Conservation (phyloP, 1,140 invertebrate genomes). For the Drosophila sturtevanti region DNA sequence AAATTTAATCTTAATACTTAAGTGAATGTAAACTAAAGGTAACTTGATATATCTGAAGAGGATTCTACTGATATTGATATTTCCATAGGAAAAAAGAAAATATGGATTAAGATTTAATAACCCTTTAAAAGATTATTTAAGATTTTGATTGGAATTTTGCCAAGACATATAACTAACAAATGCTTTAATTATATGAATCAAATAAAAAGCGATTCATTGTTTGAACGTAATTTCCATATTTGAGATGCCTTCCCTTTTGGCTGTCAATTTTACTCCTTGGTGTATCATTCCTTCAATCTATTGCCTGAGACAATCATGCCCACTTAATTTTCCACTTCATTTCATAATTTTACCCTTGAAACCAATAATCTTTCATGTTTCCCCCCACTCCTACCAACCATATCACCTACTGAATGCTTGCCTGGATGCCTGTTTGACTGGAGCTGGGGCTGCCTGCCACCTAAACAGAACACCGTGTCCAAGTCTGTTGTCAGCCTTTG, state of each 20-base stretch:
- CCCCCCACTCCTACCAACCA: background rate
- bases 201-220: background rate
- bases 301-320: slow-evolving; percentile 50
- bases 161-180: background rate
- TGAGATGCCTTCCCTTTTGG: background rate
- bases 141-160: background rate
- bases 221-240: background rate
- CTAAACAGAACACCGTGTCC: slow-evolving; percentile 21
- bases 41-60: too few relatives aligned
- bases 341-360: slow-evolving; percentile 61
- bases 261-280: slow-evolving; percentile 25
- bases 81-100: too few relatives aligned
- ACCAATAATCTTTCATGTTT: slow-evolving; percentile 54
- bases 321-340: slow-evolving; percentile 61
- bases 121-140: background rate
- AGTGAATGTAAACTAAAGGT: too few relatives aligned
- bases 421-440: too few relatives aligned
- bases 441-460: slow-evolving; percentile 1
- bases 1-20: too few relatives aligned
- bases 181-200: background rate
- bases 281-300: slow-evolving; percentile 14
- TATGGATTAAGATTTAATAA: too few relatives aligned
- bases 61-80: too few relatives aligned
- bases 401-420: slow-evolving; percentile 7
- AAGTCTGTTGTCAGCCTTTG: slow-evolving; percentile 36